Base-by-base conservation (phyloP, 2,113 vertebrate species). In the Conger conger region DNA sequence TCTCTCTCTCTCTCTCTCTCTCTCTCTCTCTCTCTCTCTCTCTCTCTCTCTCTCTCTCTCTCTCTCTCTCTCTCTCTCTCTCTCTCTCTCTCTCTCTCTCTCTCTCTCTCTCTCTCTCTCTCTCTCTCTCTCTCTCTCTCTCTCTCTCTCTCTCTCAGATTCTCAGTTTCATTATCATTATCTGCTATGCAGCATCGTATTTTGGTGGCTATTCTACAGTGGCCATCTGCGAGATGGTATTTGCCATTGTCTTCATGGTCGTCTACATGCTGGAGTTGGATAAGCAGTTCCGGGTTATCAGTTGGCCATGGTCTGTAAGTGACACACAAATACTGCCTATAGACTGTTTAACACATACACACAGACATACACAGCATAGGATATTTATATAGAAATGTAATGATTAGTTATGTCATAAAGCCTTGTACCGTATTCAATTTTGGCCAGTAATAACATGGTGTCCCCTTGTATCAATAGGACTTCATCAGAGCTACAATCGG, bases 221-320 rank as follows among this genome's bases (percentile, higher is more conserved):
- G 54, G 78, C 94, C 85, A 93, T 96, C 89, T 90, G 89, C 4
- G 93, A 95, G 90, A 92, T 96, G 92, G 3, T 84, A 38, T 91
- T 95, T 17, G 73, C 94, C 84, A 85, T 88, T 0, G 0, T 95
- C 89, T 94, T 95, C 91, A 94, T 96, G 4, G 40, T 81, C 63
- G 13, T 96, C 89, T 96, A 94, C 88, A 95, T 94, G 92, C 88
- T 94, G 92, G 92, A 91, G 18, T 0, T 95, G 79, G 94, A 96
- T 90, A 94, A 96, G 89, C 92, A 94, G 91, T 0, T 96, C 76
- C 3, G 3, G 30, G 0, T 81, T 53, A 27, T 96, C 86, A 92
- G 91, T 92, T 96, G 95, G 95, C 0, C 91, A 36, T 96, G 95
- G 95, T 94, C 1, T 15, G 95, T 96, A 85, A 95, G 95, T 94